Conservation (phyloP, 1,140 invertebrate genomes). For the Drosophila nasuta region DNA sequence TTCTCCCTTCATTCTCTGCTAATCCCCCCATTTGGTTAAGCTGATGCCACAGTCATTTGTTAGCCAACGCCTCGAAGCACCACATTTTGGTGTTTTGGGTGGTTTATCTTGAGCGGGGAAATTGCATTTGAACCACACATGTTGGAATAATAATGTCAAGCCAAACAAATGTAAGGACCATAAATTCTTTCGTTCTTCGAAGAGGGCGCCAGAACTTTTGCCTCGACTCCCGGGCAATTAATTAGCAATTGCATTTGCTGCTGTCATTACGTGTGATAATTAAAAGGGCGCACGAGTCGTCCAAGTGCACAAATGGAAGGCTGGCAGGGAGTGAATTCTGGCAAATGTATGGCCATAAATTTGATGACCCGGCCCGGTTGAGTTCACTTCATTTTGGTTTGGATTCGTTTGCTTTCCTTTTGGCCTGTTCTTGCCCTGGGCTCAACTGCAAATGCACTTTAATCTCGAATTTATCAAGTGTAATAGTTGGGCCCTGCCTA, state of each 20-base stretch:
- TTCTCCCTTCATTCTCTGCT: not conserved
- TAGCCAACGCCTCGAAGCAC: constrained; percentile 40
- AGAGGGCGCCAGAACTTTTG: constrained; percentile 6
- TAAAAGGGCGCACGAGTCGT: constrained; percentile 66
- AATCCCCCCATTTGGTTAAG: constrained; percentile 9
- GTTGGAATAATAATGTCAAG: constrained; percentile 80
- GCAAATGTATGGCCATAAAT: constrained; percentile 80
- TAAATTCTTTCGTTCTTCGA: constrained; percentile 53
- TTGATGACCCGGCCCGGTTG: constrained; percentile 54
- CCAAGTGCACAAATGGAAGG: constrained; percentile 24
- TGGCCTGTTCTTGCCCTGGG: constrained; percentile 33
- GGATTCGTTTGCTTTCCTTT: constrained; percentile 14
- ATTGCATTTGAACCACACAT: constrained; percentile 64
- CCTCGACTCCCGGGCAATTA: constrained; percentile 61
- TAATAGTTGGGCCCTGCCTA: constrained; percentile 63
- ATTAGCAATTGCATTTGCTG: constrained; percentile 81
- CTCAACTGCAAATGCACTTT: constrained; percentile 82
- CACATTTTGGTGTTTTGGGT: constrained; percentile 40
- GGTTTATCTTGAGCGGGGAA: constrained; percentile 19
- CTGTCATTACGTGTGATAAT: constrained; percentile 84
- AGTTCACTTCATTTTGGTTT: constrained; percentile 8
- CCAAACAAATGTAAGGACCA: constrained; percentile 68
- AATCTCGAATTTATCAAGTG: constrained; percentile 84
- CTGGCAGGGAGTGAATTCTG: constrained; percentile 47
- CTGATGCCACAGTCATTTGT: constrained; percentile 43